These are phyloP conservation scores for Pipistrellus nathusii DNA, from an alignment of 2,797 vertebrate genomes.

Conservation along the genomic window DNA sequence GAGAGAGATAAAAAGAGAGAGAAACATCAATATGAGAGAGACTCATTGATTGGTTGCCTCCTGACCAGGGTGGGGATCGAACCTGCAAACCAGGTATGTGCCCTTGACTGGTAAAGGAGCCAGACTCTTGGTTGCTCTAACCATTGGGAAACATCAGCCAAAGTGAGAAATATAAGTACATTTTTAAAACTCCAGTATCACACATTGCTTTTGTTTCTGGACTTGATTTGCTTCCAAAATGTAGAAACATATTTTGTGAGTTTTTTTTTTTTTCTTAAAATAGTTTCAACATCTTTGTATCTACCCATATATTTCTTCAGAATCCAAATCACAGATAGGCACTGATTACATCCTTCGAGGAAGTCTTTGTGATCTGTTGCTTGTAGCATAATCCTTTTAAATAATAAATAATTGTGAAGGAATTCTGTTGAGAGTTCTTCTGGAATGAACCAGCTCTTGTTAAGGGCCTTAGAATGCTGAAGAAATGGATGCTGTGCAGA, in stretches of 20 bases:
- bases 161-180: background rate
- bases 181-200: constrained; percentile 1
- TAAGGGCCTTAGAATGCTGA: background rate
- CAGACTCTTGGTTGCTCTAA: too few species aligned
- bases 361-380: background rate
- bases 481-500: constrained; percentile 1
- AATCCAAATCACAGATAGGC: background rate
- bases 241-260: background rate
- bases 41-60: too few species aligned
- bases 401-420: constrained; percentile 31
- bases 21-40: too few species aligned
- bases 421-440: background rate
- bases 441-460: background rate
- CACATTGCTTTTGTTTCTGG: background rate
- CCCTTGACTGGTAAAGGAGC: too few species aligned
- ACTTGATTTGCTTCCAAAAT: background rate
- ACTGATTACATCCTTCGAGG: background rate
- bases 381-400: background rate
- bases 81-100: too few species aligned
- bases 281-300: constrained; percentile 35
- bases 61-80: too few species aligned
- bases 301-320: background rate
- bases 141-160: too few species aligned
- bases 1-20: too few species aligned
- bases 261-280: background rate